Conservation (phyloP, 1,140 invertebrate species). For the Tetramorium simillimum region DNA sequence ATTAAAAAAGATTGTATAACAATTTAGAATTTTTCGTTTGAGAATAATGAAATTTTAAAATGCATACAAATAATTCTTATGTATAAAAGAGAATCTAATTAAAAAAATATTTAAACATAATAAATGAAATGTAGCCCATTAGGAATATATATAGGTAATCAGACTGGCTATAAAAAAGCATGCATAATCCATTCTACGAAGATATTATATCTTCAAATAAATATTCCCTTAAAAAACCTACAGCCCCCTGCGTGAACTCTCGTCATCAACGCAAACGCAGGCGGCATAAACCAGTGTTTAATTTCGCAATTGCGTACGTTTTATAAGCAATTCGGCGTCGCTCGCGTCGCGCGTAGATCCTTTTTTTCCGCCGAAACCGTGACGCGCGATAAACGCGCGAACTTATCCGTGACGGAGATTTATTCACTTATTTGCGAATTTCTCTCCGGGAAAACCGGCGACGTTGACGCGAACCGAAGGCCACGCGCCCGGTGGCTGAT, state of each 20-base stretch:
- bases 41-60: not conserved
- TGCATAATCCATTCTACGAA: not conserved
- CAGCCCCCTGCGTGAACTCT: not conserved
- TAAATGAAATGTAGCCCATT: not conserved
- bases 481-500: constrained; percentile 39
- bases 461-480: constrained; percentile 62
- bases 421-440: constrained; percentile 23
- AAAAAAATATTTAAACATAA: not conserved
- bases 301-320: not conserved
- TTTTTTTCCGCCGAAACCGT: not conserved
- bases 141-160: not conserved
- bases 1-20: not conserved
- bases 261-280: not conserved
- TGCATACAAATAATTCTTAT: not conserved
- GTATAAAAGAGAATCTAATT: too few species aligned
- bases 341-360: not conserved
- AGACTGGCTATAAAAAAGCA: not conserved
- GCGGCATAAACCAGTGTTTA: constrained; percentile 5
- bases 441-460: constrained; percentile 51
- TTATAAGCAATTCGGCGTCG: not conserved
- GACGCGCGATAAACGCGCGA: constrained; percentile 19
- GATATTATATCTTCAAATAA: constrained; percentile 3
- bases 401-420: constrained; percentile 9
- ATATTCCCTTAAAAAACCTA: not conserved
- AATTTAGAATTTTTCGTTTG: not conserved